These are phyloP conservation scores for Morinoia aosen DNA, from an alignment of 2,888 invertebrate genomes.

Conservation along the genomic window DNA sequence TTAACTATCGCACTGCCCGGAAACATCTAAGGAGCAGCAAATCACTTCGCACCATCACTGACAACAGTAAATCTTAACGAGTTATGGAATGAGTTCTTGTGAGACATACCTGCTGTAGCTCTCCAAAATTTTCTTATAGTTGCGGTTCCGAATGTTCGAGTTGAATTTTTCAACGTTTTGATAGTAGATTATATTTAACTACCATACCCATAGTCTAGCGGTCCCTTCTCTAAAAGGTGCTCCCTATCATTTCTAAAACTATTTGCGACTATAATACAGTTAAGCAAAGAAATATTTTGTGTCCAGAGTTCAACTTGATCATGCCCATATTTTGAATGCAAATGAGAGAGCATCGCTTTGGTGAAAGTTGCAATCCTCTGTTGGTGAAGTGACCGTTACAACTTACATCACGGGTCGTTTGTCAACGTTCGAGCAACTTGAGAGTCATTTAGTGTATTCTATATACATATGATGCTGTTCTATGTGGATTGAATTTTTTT, in stretches of 20 bases:
- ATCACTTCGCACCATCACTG: slow-evolving; percentile 7
- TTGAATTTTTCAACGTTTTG: neutral
- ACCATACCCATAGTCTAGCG: neutral
- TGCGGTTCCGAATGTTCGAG: neutral
- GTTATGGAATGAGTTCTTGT: slow-evolving; percentile 25
- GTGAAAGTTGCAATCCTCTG: neutral
- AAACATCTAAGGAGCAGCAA: neutral
- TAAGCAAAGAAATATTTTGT: neutral
- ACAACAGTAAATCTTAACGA: slow-evolving; percentile 23
- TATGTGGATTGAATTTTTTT: neutral
- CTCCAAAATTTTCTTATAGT: slow-evolving; percentile 7
- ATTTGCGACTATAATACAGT: neutral
- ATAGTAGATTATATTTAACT: neutral
- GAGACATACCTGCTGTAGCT: neutral
- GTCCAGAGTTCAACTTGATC: neutral
- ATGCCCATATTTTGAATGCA: neutral
- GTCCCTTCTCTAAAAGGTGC: neutral
- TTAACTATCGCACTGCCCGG: neutral
- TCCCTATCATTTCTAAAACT: neutral
- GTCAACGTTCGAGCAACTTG: neutral
- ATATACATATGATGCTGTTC: neutral
- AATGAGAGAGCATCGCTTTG: neutral
- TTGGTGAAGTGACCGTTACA: neutral
- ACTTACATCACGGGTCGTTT: neutral
- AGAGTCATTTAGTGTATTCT: neutral